Evolutionary conservation across 2,113 vertebrate species (phyloP), one percentile per base, ranked within the genome.

Genomic region (Melanerpes formicivorus): DNA sequence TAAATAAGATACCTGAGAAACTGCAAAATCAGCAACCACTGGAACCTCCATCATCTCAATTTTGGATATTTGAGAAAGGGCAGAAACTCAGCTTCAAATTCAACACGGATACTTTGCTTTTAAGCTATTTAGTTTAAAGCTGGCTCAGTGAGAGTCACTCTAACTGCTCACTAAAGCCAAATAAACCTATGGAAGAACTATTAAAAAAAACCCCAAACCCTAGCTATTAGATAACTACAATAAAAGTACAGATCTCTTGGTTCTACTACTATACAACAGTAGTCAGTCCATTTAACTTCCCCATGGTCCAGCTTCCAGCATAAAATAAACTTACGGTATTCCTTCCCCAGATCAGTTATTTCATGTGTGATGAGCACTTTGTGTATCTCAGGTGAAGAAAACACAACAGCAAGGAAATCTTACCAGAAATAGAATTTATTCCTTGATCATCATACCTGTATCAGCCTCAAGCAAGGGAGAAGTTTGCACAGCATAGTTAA

Each of bases 391-490:
- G 44, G 44, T 78, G 62, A 87, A 83, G 76, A 90, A 94, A 94
- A 70, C 64, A 76, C 37, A 82, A 60, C 22, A 64, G 37, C 92
- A 74, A 17, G 66, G 34, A 84, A 92, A 80, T 73, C 37, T 70
- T 60, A 59, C 19, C 56, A 80, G 84, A 83, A 90, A 72, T 34
- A 77, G 37, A 55, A 34, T 27, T 71, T 42, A 60, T 66, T 89
- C 94, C 65, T 92, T 67, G 79, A 60, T 87, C 83, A 86, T n/a
- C 79, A 72, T 80, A 60, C 64, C 74, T 66, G 40, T 93, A 52
- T 87, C 92, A 88, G 85, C 93, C 84, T 82, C 65, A 82, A 94
- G 93, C 80, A 84, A 94, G 71, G 29, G 75, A 94, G 79, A 93
- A 88, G 37, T 84, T 76, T 82, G 70, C 52, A 77, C 37, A 88